Evolutionary conservation across 2,113 vertebrate genomes (phyloP), one percentile per base, ranked within the genome.

Genomic region (Pteruthius melanotis): DNA sequence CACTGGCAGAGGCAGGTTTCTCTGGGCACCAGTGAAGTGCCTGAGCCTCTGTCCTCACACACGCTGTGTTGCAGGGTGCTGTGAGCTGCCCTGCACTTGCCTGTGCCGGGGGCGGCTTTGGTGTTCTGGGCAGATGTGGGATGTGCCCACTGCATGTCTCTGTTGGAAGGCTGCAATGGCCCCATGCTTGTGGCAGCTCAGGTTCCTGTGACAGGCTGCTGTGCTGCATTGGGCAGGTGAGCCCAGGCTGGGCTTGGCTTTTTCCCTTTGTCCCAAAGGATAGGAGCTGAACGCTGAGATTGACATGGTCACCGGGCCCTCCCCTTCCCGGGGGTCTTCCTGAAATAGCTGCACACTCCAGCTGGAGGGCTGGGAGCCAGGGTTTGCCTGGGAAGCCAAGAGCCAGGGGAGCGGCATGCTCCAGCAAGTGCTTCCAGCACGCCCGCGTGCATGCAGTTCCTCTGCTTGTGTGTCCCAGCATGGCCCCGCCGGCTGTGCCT

Each of bases 331-430:
- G 44, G 95, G 97, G 94, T 95, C 95, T 91, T 94, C 97, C 96
- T 17, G 50, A 97, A 97, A 97, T 97, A 97, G 96, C 95, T 93
- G 84, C 89, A 79, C 6, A 37, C 86, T 94, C 92, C 84, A 93
- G 97, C 97, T 96, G 94, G 81, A 95, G 92, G 97, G 97, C 96
- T 23, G 21, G 37, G 61, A 94, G 97, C 95, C 97, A 97, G 94
- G 76, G 56, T 74, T 93, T 94, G 60, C 86, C 81, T 93, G 91
- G 94, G 95, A 97, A 96, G 87, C 95, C 6, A 60, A 81, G 85
- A 81, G 88, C 93, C 87, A 52, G 40, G 90, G 89, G 80, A 91
- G 56, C 40, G 0, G 89, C 33, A 13, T 90, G 79, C 94, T 93
- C 65, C 77, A 87, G 71, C 47, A 85, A 82, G 50, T 23, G 8